Conservation (phyloP, 1,140 invertebrate species). For the Papilio polyxenes region DNA sequence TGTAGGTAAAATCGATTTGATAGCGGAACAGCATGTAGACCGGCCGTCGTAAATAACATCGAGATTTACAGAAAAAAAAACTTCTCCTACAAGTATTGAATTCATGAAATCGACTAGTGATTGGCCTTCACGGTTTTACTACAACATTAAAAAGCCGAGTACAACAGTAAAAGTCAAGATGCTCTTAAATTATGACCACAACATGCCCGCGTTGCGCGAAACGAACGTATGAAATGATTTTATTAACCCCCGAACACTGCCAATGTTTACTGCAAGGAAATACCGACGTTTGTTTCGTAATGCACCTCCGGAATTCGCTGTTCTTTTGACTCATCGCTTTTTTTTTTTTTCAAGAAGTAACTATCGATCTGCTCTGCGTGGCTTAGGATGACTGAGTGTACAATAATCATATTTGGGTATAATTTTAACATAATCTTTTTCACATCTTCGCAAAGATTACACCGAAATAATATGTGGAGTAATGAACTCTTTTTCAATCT, state of each 20-base stretch:
- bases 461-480: neutral
- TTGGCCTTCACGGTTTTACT: slow-evolving; percentile 69
- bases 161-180: slow-evolving; percentile 72
- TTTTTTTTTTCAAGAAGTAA: slow-evolving; percentile 10
- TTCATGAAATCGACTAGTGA: slow-evolving; percentile 63
- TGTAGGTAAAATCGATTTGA: slow-evolving; percentile 10
- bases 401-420: too few relatives aligned
- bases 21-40: neutral
- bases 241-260: slow-evolving; percentile 64
- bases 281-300: slow-evolving; percentile 44
- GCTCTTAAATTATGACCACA: slow-evolving; percentile 63
- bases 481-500: neutral
- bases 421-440: too few relatives aligned
- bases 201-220: slow-evolving; percentile 54
- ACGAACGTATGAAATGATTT: slow-evolving; percentile 64
- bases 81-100: slow-evolving; percentile 50
- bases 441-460: neutral
- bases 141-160: slow-evolving; percentile 69
- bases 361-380: neutral
- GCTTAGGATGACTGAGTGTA: too few relatives aligned
- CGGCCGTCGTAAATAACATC: slow-evolving; percentile 17
- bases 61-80: slow-evolving; percentile 46
- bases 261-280: slow-evolving; percentile 55
- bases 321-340: slow-evolving; percentile 25
- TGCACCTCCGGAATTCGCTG: slow-evolving; percentile 47